phyloP scores from a whole-genome alignment of 1,140 invertebrate genomes.

The Cydia splendana region DNA sequence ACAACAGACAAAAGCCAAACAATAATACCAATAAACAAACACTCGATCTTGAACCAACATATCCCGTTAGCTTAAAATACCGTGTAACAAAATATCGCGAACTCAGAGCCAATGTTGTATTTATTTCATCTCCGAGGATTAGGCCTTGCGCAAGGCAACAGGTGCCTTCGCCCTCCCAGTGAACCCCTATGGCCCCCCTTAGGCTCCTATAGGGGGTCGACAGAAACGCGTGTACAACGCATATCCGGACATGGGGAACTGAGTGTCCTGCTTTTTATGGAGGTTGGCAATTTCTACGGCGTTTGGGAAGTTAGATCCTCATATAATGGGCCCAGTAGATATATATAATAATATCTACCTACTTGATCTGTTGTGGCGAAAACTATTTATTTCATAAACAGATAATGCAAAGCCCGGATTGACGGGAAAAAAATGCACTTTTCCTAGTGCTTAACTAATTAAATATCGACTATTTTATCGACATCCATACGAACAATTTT shows the following conservation, averaged over 20 bases:
- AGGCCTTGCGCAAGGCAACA: slow-evolving; percentile 61
- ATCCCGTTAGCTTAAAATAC: slow-evolving; percentile 36
- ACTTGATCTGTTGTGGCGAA: not conserved
- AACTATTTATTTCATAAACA: not conserved
- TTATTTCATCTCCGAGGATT: slow-evolving; percentile 69
- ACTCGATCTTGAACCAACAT: slow-evolving; percentile 7
- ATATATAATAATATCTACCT: too few relatives aligned
- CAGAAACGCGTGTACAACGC: slow-evolving; percentile 17
- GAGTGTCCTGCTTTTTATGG: not conserved
- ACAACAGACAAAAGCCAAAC: not conserved
- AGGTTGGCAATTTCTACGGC: not conserved
- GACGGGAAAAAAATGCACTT: too few relatives aligned
- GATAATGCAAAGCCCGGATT: too few relatives aligned
- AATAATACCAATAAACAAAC: slow-evolving; percentile 8
- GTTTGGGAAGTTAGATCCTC: not conserved
- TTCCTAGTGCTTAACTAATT: too few relatives aligned
- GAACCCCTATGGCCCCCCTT: slow-evolving; percentile 26
- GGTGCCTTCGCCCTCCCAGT: slow-evolving; percentile 41
- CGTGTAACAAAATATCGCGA: slow-evolving; percentile 47
- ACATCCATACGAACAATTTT: too few relatives aligned
- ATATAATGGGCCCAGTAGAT: too few relatives aligned
- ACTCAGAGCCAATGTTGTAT: slow-evolving; percentile 54
- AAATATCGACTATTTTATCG: too few relatives aligned
- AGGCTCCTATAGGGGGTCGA: slow-evolving; percentile 20
- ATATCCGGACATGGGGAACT: not conserved